Conservation (phyloP, 2,113 vertebrate species). For the Marcusenius ussheri region DNA sequence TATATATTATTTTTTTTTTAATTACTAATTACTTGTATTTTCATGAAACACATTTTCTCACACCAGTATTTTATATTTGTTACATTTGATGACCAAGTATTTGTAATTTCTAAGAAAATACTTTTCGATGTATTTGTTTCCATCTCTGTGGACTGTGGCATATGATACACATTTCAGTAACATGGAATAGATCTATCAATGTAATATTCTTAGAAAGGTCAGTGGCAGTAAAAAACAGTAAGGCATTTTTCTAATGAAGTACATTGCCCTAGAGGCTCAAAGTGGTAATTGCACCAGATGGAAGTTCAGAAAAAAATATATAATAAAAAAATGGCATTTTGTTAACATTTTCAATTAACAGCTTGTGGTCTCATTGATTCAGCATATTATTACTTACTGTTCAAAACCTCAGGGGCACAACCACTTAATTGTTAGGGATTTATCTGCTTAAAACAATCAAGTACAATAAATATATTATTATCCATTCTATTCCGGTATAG, state of each 20-base stretch:
- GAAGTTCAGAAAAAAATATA: conserved; percentile 6
- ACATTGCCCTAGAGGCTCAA: conserved; percentile 4
- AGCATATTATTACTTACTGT: conserved; percentile 16
- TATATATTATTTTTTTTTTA: no score
- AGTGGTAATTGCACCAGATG: conserved; percentile 16
- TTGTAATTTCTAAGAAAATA: no score
- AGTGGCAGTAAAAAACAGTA: not conserved
- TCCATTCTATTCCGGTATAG: not conserved
- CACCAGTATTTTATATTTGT: no score
- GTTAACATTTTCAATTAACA: conserved; percentile 21
- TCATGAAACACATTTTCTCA: no score
- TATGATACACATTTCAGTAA: not conserved
- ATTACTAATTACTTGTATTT: no score
- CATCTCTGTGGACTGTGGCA: not conserved
- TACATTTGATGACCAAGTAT: no score
- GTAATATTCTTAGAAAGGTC: not conserved
- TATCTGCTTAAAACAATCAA: conserved; percentile 16
- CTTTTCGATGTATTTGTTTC: not conserved
- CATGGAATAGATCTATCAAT: not conserved
- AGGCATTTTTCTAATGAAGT: not conserved
- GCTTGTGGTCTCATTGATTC: conserved; percentile 9
- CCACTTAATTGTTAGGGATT: conserved; percentile 17
- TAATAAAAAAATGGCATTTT: conserved; percentile 10
- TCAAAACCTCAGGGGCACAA: conserved; percentile 15
- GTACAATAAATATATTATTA: not conserved